A percentile compares a stretch with the other conserved stretches of the same genome.
Conservation (phyloP, 2,888 invertebrate species). For the Ernsta delagoae region DNA sequence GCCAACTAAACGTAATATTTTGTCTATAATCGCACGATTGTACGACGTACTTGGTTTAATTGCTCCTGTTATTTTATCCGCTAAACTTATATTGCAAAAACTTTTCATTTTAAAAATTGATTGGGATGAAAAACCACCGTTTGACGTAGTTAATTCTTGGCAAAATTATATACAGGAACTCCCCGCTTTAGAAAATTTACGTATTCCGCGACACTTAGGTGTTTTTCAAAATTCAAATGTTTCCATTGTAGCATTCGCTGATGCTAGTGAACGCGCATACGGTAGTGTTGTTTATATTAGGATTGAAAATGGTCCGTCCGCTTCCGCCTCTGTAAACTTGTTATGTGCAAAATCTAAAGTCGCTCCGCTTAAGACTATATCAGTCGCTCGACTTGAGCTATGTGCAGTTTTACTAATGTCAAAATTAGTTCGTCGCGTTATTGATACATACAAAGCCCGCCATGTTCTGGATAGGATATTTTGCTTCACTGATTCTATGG, state of each 20-base stretch:
- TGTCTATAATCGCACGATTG: background rate
- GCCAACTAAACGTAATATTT: slow-evolving; percentile 6
- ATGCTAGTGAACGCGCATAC: slow-evolving; percentile 33
- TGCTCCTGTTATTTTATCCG: background rate
- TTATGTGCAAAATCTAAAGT: slow-evolving; percentile 2
- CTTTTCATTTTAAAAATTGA: slow-evolving; percentile 15
- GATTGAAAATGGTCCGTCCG: background rate
- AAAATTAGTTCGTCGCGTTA: slow-evolving; percentile 6
- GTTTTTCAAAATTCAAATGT: background rate
- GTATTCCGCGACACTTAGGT: background rate
- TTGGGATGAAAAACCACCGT: background rate
- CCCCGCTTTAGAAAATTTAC: background rate
- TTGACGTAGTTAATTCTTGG: background rate
- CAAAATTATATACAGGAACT: background rate
- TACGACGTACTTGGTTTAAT: slow-evolving; percentile 1
- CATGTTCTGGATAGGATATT: background rate
- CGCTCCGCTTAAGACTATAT: slow-evolving; percentile 1
- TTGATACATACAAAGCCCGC: background rate
- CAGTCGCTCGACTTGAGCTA: background rate
- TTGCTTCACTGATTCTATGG: background rate
- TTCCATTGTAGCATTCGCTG: slow-evolving; percentile 4
- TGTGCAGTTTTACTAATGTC: background rate
- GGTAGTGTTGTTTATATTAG: slow-evolving; percentile 14
- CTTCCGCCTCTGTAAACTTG: background rate
- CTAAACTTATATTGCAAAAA: slow-evolving; percentile 26